A percentile compares a stretch with the other conserved stretches of the same genome.
Conservation (phyloP, 2,113 vertebrate species). For the Condylura cristata region DNA sequence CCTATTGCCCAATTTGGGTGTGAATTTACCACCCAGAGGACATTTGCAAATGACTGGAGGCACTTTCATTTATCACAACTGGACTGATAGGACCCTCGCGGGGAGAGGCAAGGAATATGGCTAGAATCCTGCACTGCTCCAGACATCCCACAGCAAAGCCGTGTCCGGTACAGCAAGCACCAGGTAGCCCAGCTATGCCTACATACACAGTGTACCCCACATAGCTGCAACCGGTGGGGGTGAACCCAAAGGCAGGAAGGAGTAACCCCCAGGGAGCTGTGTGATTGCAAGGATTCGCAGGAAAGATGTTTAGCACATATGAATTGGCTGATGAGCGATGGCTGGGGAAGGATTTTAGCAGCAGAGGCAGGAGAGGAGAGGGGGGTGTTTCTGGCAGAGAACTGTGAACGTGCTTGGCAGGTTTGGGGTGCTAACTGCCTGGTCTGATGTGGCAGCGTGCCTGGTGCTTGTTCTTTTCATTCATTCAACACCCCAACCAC, state of each 20-base stretch:
- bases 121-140: neutral
- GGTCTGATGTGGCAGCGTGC: neutral
- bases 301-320: neutral
- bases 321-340: accelerated
- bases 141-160: neutral
- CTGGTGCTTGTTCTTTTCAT: neutral
- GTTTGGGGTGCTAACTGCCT: neutral
- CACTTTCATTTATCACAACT: neutral
- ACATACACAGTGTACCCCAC: neutral
- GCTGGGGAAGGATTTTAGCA: neutral
- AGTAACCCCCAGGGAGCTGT: neutral
- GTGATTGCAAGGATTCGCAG: neutral
- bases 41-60: neutral
- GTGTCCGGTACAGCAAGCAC: neutral
- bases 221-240: neutral
- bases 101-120: accelerated
- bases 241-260: neutral
- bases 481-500: neutral
- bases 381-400: neutral
- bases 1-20: too few species aligned
- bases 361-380: neutral
- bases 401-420: neutral
- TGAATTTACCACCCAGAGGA: neutral
- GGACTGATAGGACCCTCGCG: neutral
- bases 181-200: neutral